phyloP scores from a whole-genome alignment of 2,797 vertebrate genomes.

The Macrochelys suwanniensis region DNA sequence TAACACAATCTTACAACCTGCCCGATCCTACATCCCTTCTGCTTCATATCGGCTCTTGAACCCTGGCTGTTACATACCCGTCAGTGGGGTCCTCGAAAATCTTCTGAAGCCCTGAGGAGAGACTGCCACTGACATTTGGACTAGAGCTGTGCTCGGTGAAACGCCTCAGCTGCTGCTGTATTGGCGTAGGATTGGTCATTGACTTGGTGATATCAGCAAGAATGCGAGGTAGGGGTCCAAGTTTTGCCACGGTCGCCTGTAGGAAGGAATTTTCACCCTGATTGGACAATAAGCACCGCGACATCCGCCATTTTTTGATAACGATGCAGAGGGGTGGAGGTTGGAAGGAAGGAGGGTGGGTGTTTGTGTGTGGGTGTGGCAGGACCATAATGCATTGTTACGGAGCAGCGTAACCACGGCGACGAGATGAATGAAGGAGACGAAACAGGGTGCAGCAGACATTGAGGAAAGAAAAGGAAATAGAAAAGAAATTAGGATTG shows the following conservation, averaged over 20 bases:
- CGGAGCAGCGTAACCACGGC: slow-evolving; percentile 87
- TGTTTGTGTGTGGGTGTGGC: slow-evolving; percentile 84
- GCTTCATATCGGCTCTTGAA: background rate
- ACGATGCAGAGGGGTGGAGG: slow-evolving; percentile 80
- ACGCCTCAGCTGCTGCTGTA: slow-evolving; percentile 89
- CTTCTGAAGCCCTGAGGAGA: slow-evolving; percentile 94
- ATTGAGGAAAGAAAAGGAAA: slow-evolving; percentile 88
- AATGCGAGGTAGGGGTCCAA: slow-evolving; percentile 95
- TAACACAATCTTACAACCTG: background rate
- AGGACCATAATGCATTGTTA: slow-evolving; percentile 90
- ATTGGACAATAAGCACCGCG: slow-evolving; percentile 86
- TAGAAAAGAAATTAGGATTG: slow-evolving; percentile 92
- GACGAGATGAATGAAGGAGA: slow-evolving; percentile 84
- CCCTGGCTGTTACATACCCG: slow-evolving; percentile 82
- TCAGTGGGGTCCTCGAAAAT: slow-evolving; percentile 93
- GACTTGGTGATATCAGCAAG: slow-evolving; percentile 93
- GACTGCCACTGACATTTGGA: slow-evolving; percentile 91
- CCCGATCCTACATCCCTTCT: background rate
- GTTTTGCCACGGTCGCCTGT: slow-evolving; percentile 96
- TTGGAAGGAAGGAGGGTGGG: slow-evolving; percentile 85
- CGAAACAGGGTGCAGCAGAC: slow-evolving; percentile 81
- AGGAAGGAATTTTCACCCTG: slow-evolving; percentile 99
- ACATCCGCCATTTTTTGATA: slow-evolving; percentile 80
- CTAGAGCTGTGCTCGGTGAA: slow-evolving; percentile 90
- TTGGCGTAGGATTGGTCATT: slow-evolving; percentile 88